Base-by-base conservation (phyloP, 2,888 invertebrate species). In the Drosophila colorata region DNA sequence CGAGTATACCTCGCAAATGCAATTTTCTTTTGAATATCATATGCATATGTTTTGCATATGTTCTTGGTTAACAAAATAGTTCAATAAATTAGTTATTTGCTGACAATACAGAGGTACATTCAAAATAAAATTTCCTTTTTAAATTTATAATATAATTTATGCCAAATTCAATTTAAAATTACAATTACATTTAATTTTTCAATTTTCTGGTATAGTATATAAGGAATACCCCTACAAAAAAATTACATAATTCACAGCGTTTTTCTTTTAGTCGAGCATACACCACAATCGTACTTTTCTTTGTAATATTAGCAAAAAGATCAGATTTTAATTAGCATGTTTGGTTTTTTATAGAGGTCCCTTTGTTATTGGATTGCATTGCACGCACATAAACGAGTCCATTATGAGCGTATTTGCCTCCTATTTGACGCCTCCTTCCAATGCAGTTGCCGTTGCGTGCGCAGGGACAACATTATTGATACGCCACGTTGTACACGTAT, bases 401-500 rank as follows among this genome's bases (percentile, higher is more conserved):
- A 9, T 64, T 71, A 71, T 40, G 43, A 48, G 52, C 7, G n/a
- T 33, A 46, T 56, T 33, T 16, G 44, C 53, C n/a, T 2, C 11
- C 13, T 9, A 16, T n/a, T 11, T 31, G 16, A 8, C 37, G 23
- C 20, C 40, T 16, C 35, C 8, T 55, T 44, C 16, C 33, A 38
- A 2, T 47, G 33, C 47, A 35, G 51, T 76, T 47, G 35, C 14
- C 6, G 2, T 61, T 65, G 59, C 53, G 61, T 66, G 74, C 37
- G 47, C 44, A 43, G 51, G 52, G 66, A 44, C 38, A 58, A 61
- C 55, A 85, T 81, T 65, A 52, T 61, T 64, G 51, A 81, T 87
- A 81, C 80, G 87, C 68, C 67, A 16, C 69, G 58, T 53, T 79
- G 73, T 69, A n/a, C 76, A 58, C 20, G 37, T 43, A 52, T 68